Percentiles rank a stretch among this genome's conserved stretches.
These are phyloP conservation scores for Leuciscus idus DNA, from an alignment of 2,113 vertebrate genomes.

Conservation along the genomic window DNA sequence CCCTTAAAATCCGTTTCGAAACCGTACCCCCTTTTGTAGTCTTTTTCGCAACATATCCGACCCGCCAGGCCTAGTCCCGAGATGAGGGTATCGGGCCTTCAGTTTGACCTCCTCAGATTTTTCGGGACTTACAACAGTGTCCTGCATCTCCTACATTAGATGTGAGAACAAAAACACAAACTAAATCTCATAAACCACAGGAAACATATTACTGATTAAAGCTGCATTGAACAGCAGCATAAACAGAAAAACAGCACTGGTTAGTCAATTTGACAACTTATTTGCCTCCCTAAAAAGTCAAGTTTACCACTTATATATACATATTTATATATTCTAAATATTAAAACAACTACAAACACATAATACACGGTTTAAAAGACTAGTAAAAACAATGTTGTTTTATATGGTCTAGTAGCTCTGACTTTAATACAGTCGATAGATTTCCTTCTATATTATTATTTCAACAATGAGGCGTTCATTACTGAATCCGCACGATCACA, in stretches of 20 bases:
- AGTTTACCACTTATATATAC: no score
- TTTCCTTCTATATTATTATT: background rate
- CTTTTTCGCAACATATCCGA: conserved; percentile 96
- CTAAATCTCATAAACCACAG: background rate
- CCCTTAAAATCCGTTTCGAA: no score
- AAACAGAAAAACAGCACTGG: no score
- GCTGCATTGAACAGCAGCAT: no score
- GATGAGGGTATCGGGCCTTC: conserved; percentile 92
- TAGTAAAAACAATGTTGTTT: background rate
- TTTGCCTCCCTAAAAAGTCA: background rate
- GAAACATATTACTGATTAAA: background rate
- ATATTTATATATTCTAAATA: background rate
- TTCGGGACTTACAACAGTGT: conserved; percentile 94
- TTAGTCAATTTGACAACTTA: background rate
- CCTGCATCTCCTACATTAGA: conserved; percentile 91
- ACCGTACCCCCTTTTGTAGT: conserved; percentile 90
- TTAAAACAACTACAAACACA: no score
- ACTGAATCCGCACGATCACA: background rate
- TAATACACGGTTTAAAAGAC: background rate
- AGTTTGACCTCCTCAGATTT: conserved; percentile 95
- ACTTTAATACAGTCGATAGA: background rate
- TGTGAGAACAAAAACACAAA: background rate
- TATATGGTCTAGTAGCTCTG: background rate
- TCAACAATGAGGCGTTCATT: background rate
- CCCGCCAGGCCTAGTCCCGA: conserved; percentile 91